Evolutionary conservation across 37 sponge, comb jelly and placozoan genomes (phyloP), one percentile per base, ranked within the genome.

Genomic region (Mnemiopsis leidyi): DNA sequence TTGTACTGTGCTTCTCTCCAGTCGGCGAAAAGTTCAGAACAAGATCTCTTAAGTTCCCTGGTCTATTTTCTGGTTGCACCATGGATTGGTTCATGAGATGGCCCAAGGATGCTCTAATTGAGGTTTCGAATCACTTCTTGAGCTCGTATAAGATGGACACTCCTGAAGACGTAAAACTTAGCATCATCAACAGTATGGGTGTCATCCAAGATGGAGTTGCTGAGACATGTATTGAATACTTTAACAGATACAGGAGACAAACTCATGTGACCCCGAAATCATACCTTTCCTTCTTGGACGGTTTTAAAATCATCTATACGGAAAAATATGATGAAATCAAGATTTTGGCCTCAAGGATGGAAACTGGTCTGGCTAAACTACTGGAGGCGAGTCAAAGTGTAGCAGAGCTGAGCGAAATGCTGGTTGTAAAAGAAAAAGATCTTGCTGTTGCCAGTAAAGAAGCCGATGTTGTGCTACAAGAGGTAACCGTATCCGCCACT

Each of bases 61-160:
- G 98, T 21, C 94, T 99, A 32, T 96, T 99, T 94, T 96, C 97
- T 92, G 99, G 99, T 23, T 97, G 99, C 90, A 99, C 99, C 23
- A 99, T 99, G 99, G 99, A 99, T 94, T 99, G 99, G 99, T 99
- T 99, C 94, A 97, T 95, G 94, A 98, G 99, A 68, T 99, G 99
- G 99, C 99, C 99, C 76, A 99, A 99, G 79, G 99, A 99, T 82
- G 99, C 99, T 29, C 94, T 99, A 38, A 94, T 96, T 37, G 99
- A 98, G 25, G 99, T 99, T 5, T 98, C 99, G 38, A 94, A 97
- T 83, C 97, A 99, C 93, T 99, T 97, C 82, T 75, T 99, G 16
- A 92, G 94, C 67, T 35, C 75, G 0, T 99, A 94, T 92, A 95
- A 97, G 38, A 95, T 99, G 61, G 93, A 82, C 33, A 97, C 98